Base-by-base conservation (phyloP, 2,113 vertebrate species). In the Tor tambroides region DNA sequence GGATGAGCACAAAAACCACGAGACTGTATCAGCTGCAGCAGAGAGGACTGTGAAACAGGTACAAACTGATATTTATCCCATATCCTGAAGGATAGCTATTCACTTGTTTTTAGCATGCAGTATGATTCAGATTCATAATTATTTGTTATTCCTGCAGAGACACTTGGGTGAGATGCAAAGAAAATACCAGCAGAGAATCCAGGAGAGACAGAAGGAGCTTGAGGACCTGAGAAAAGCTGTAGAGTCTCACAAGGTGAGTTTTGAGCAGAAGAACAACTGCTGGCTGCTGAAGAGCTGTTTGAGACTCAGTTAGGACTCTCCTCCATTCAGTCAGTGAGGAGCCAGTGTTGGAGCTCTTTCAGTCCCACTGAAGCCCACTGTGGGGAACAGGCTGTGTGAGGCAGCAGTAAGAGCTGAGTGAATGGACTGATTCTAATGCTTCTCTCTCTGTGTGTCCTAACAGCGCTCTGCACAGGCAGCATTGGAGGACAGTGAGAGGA, bases 401-500 rank as follows among this genome's bases (percentile, higher is more conserved):
- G 43, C 43, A 43, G 43, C 43, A 43, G 43, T 43, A 43, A 43
- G 43, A 43, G 43, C 43, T 43, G 43, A 43, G 43, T 43, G 43
- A 43, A 43, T 43, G 43, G 10, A 43, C 43, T 43, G 43, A 43
- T 43, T 43, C 59, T 61, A 1, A 61, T 61, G 59, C 8, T 11
- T 28, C 69, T 72, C 67, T 35, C 69, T 38, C 32, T 72, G 19
- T 71, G 32, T 38, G 28, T 72, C 32, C 11, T 46, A 46, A 61
- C 84, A 88, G 84, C 30, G n/a, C n/a, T n/a, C n/a, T n/a, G n/a
- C n/a, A n/a, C n/a, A n/a, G 54, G n/a, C 72, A 80, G 84, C 84
- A 84, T 71, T 88, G 76, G 76, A 87, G 32, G 77, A 85, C 49
- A 77, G 46, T 83, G 87, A 90, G 65, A 83, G 54, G 56, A 88